A percentile compares a stretch with the other conserved stretches of the same genome.
Evolutionary conservation across 2,797 vertebrate species (phyloP).

Genomic region (Decapterus maruadsi): DNA sequence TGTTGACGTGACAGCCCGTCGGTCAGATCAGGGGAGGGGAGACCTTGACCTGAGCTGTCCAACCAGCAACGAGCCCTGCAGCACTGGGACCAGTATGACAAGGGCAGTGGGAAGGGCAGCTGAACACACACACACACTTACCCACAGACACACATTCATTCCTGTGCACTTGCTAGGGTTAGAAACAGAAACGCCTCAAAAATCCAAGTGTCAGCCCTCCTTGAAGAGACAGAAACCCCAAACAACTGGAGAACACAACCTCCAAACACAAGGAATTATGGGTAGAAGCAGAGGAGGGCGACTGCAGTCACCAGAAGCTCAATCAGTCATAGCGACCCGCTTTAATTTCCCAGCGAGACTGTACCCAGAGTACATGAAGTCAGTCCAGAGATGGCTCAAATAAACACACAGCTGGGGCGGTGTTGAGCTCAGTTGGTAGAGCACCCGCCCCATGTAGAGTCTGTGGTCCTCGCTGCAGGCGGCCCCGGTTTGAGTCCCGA

Average conservation of each 20-base stretch:
- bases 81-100: constrained; percentile 83
- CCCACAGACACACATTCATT: constrained; percentile 15
- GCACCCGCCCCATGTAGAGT: no score
- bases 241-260: constrained; percentile 29
- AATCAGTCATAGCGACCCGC: not conserved
- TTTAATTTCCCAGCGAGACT: not conserved
- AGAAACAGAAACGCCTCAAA: constrained; percentile 45
- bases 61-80: constrained; percentile 78
- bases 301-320: not conserved
- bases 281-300: not conserved
- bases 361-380: not conserved
- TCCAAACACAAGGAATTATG: constrained; percentile 34
- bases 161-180: constrained; percentile 24
- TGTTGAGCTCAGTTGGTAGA: no score
- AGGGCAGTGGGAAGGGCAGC: constrained; percentile 80
- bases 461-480: no score
- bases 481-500: no score
- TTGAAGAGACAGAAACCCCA: constrained; percentile 9
- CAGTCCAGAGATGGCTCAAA: not conserved
- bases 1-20: constrained; percentile 78
- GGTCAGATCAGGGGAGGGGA: constrained; percentile 78
- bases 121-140: constrained; percentile 6
- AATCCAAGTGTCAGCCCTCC: constrained; percentile 49
- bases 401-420: not conserved
- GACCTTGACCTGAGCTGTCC: constrained; percentile 83